A percentile compares a stretch with the other conserved stretches of the same genome.
Evolutionary conservation across 1,140 invertebrate genomes (phyloP).

Genomic region (Nylanderia fulva): DNA sequence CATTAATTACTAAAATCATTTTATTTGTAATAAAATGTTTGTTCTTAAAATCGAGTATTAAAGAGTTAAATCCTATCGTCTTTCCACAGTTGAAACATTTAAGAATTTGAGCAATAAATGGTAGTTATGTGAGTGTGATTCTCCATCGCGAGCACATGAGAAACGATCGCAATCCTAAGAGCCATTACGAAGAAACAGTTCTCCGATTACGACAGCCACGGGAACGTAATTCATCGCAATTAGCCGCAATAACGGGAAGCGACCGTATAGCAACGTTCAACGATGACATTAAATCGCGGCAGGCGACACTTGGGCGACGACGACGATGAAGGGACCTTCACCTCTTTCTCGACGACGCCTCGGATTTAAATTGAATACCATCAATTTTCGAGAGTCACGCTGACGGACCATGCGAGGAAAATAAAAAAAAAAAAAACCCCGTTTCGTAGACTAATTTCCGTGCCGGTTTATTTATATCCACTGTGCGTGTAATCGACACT

Average conservation of each 20-base stretch:
- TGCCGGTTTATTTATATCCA: constrained; percentile 72
- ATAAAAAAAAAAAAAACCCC: constrained; percentile 52
- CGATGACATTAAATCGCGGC: constrained; percentile 35
- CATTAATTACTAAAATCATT: not conserved
- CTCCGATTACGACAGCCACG: constrained; percentile 15
- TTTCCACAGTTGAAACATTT: not conserved
- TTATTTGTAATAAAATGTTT: not conserved
- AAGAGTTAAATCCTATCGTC: not conserved
- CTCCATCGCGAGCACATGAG: not conserved
- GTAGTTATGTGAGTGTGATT: not conserved
- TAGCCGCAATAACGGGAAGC: constrained; percentile 49
- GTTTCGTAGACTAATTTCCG: constrained; percentile 73
- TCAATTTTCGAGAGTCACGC: constrained; percentile 54
- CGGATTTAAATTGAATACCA: constrained; percentile 26
- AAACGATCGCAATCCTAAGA: constrained; percentile 7
- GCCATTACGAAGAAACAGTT: constrained; percentile 39
- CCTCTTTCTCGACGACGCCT: constrained; percentile 1
- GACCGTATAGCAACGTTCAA: not conserved
- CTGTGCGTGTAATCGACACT: constrained; percentile 72
- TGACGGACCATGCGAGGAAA: constrained; percentile 1
- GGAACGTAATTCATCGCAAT: constrained; percentile 37
- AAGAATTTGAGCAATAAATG: not conserved
- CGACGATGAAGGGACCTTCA: not conserved
- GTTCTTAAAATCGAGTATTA: not conserved
- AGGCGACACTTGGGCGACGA: not conserved